Percentiles rank a stretch among this genome's conserved stretches.
phyloP scores from a whole-genome alignment of 92 coral and sea anemone species.

The Pocillopora grandis region DNA sequence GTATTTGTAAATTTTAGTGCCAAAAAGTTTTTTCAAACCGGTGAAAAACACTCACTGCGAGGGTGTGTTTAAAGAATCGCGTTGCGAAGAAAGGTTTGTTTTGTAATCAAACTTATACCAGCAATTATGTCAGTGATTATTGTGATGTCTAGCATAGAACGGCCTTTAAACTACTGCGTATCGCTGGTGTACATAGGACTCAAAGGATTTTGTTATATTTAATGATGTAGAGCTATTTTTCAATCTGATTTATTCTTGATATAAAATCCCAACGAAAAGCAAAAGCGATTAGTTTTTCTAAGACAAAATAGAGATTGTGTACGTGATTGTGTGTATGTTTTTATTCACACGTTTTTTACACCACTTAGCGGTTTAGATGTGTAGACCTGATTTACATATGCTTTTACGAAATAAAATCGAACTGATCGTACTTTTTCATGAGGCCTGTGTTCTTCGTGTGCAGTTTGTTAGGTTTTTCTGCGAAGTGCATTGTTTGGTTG shows the following conservation, averaged over 20 bases:
- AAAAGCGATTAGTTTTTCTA: constrained; percentile 36
- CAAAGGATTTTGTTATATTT: constrained; percentile 60
- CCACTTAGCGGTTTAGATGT: constrained; percentile 29
- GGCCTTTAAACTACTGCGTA: constrained; percentile 40
- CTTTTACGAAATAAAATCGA: constrained; percentile 25
- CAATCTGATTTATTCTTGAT: constrained; percentile 51
- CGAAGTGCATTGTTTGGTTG: constrained; percentile 46
- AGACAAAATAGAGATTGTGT: constrained; percentile 31
- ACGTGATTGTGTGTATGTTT: constrained; percentile 23
- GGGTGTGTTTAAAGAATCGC: constrained; percentile 34
- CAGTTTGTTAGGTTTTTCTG: constrained; percentile 37
- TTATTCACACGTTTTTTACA: constrained; percentile 55
- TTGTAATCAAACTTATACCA: constrained; percentile 29
- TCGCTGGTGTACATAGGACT: constrained; percentile 24
- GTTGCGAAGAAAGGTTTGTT: constrained; percentile 23
- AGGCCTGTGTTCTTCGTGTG: constrained; percentile 11
- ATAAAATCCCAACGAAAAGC: constrained; percentile 46
- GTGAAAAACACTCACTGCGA: constrained; percentile 10
- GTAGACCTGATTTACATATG: constrained; percentile 17
- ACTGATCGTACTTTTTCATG: neutral
- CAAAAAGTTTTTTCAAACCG: constrained; percentile 11
- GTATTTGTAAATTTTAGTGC: neutral
- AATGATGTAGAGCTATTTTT: constrained; percentile 47
- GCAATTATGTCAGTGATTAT: constrained; percentile 27
- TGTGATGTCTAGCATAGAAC: neutral